Base-by-base conservation (phyloP, 1,140 invertebrate species). In the Lamellibrachia luymesi region DNA sequence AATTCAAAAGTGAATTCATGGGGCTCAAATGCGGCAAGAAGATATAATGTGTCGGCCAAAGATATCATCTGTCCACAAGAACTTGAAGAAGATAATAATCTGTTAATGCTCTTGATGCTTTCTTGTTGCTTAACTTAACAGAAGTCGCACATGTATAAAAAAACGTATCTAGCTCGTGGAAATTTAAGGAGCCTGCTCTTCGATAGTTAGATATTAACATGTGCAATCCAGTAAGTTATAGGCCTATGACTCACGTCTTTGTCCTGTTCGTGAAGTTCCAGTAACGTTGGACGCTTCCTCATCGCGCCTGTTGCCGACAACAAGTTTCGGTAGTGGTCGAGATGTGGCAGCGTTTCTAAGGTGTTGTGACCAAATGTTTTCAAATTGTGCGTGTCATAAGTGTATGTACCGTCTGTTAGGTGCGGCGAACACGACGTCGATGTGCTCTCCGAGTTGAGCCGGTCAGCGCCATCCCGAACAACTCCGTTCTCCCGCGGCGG, bases 271-370 rank as follows among this genome's bases (percentile, higher is more conserved):
- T 99, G 98, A 4, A 99, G 97, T 96, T 99, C 98, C 95, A 99
- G 98, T 25, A 99, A 96, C 4, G 98, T 99, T 4, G 98, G 98
- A 95, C 98, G 95, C 98, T 98, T 96, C n/a, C 95, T 80, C 27
- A 98, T 98, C 4, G 98, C 98, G 95, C 98, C 98, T 90, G 99
- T 98, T 2, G 97, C 95, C 38, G 98, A 98, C 97, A 99, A 97
- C 94, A 99, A 98, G 96, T 99, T 99, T 93, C 98, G 97, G 96
- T 99, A 99, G 97, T 99, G 98, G 95, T 99, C 98, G 95, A 99
- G 96, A 92, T 98, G 97, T 10, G 98, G 98, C 90, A 99, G 95
- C 2, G 98, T 98, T 96, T 99, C 98, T 17, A 98, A 97, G 0
- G 98, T 99, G 95, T 99, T 98, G 95, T 98, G 98, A 92, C 98